phyloP scores from a whole-genome alignment of 92 coral and sea anemone species.

The Umimayanthus chanpuru region DNA sequence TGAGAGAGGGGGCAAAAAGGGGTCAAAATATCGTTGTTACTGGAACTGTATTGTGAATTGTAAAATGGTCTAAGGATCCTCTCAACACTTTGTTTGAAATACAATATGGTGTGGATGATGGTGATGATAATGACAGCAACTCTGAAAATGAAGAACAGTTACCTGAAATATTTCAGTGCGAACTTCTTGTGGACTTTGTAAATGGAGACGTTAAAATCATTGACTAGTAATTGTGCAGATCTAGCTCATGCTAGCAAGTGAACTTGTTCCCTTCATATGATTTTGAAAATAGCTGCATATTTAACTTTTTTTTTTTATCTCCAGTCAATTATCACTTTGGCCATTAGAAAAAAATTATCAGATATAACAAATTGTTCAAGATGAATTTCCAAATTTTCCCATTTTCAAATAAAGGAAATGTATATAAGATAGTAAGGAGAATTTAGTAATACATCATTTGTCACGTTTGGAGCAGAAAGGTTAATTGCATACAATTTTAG shows the following conservation, averaged over 20 bases:
- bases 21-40: neutral
- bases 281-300: neutral
- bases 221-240: neutral
- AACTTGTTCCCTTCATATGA: neutral
- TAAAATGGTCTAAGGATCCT: conserved; percentile 2
- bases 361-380: too few relatives aligned
- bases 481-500: conserved; percentile 9
- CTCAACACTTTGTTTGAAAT: conserved; percentile 13
- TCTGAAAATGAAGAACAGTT: too few relatives aligned
- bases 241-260: conserved; percentile 19
- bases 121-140: too few relatives aligned
- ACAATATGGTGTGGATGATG: too few relatives aligned
- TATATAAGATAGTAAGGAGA: too few relatives aligned
- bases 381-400: too few relatives aligned
- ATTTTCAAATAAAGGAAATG: too few relatives aligned
- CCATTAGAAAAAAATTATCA: conserved; percentile 1
- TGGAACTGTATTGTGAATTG: conserved; percentile 4
- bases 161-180: too few relatives aligned
- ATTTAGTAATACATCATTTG: too few relatives aligned
- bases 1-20: too few relatives aligned
- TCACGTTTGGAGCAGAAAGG: too few relatives aligned
- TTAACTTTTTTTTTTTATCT: neutral
- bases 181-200: conserved; percentile 15
- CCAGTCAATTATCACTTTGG: conserved; percentile 20
- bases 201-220: too few relatives aligned